Conservation (phyloP, 2,113 vertebrate species). For the Potamarius usumacintae region DNA sequence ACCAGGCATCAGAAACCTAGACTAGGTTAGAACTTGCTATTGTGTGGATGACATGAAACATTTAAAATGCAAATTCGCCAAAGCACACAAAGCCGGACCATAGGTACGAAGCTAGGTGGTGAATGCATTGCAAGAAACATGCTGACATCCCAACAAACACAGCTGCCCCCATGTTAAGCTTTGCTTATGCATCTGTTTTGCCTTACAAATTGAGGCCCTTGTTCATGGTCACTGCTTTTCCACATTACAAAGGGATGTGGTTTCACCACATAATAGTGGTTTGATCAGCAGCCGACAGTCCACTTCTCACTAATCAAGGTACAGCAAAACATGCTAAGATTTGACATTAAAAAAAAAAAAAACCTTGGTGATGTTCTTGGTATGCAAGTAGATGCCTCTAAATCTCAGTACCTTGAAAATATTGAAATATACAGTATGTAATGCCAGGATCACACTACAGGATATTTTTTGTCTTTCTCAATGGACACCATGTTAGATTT, state of each 20-base stretch:
- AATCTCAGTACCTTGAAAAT: background rate
- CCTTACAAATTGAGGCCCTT: conserved; percentile 58
- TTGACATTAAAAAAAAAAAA: background rate
- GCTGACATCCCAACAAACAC: conserved; percentile 59
- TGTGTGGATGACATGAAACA: conserved; percentile 52
- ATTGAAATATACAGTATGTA: background rate
- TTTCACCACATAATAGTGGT: conserved; percentile 11
- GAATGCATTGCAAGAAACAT: conserved; percentile 42
- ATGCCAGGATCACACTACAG: no score
- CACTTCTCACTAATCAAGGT: background rate
- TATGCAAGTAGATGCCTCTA: background rate
- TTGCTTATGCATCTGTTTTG: conserved; percentile 53
- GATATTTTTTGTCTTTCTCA: no score
- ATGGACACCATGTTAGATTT: no score
- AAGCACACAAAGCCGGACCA: conserved; percentile 46
- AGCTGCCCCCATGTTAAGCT: conserved; percentile 33
- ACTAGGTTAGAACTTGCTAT: conserved; percentile 37
- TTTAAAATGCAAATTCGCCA: conserved; percentile 62
- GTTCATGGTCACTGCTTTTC: conserved; percentile 35
- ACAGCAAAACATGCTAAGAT: background rate
- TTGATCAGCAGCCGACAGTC: conserved; percentile 18
- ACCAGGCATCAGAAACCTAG: conserved; percentile 16
- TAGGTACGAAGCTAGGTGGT: conserved; percentile 35
- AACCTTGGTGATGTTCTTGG: background rate
- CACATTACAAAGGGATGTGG: conserved; percentile 29